Conservation (phyloP, 2,797 vertebrate genomes). For the Numenius phaeopus region DNA sequence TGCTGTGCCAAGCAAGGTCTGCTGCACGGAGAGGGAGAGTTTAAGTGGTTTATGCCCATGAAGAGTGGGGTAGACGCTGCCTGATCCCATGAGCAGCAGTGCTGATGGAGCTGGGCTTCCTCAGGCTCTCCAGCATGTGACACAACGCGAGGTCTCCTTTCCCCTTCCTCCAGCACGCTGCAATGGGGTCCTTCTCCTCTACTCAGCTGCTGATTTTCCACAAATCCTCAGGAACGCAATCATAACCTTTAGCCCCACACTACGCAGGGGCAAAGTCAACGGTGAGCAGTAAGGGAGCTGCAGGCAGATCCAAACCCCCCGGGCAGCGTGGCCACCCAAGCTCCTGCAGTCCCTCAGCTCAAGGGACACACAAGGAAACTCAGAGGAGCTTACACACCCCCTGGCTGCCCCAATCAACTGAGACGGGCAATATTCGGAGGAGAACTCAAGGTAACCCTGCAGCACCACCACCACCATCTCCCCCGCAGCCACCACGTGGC, state of each 20-base stretch:
- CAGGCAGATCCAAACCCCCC: background rate
- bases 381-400: background rate
- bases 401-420: fast-evolving
- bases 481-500: background rate
- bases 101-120: fast-evolving
- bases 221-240: background rate
- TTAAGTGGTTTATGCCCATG: fast-evolving
- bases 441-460: background rate
- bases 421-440: background rate
- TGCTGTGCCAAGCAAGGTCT: background rate
- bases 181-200: background rate
- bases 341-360: background rate
- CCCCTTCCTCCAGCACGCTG: background rate
- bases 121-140: fast-evolving
- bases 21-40: background rate
- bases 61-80: background rate
- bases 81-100: fast-evolving
- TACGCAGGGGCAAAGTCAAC: fast-evolving
- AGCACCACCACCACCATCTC: background rate
- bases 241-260: background rate
- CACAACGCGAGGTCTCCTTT: fast-evolving
- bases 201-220: background rate
- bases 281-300: background rate
- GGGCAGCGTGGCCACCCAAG: background rate
- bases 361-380: fast-evolving